phyloP scores from a whole-genome alignment of 2,113 vertebrate genomes.

The Antechinus flavipes region DNA sequence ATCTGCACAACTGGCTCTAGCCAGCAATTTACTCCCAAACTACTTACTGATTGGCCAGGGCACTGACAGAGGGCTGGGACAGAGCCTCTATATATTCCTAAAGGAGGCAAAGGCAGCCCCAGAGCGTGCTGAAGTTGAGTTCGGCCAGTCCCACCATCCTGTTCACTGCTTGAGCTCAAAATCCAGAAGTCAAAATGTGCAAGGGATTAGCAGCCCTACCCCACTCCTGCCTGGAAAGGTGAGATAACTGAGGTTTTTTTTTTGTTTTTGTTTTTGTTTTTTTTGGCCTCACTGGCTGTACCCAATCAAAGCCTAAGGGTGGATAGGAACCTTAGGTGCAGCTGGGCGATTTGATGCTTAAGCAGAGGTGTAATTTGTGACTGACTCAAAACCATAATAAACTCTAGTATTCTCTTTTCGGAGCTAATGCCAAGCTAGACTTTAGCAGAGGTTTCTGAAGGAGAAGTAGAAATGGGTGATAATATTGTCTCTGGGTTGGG shows the following conservation, averaged over 20 bases:
- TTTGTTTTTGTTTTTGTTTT: no score
- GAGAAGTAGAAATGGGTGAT: neutral
- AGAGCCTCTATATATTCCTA: slow-evolving; percentile 63
- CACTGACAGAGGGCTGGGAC: slow-evolving; percentile 43
- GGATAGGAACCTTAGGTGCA: neutral
- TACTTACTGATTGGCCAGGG: slow-evolving; percentile 44
- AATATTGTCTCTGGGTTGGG: neutral
- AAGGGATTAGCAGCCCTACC: slow-evolving; percentile 81
- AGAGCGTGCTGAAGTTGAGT: slow-evolving; percentile 30
- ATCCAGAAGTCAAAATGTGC: slow-evolving; percentile 76
- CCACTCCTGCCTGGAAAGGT: slow-evolving; percentile 83
- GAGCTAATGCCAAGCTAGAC: neutral
- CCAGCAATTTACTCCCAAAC: slow-evolving; percentile 19
- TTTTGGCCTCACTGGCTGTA: neutral
- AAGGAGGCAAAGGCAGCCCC: slow-evolving; percentile 4
- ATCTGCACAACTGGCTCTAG: neutral
- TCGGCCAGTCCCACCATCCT: neutral
- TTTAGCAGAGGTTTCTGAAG: neutral
- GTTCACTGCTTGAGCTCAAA: slow-evolving; percentile 26
- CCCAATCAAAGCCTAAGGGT: neutral
- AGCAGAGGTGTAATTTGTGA: neutral
- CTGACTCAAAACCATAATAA: neutral
- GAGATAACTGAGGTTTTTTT: slow-evolving; percentile 36
- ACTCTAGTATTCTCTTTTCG: neutral
- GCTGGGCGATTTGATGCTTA: neutral